phyloP scores from a whole-genome alignment of 2,888 invertebrate genomes.

The Sinodicranocentrus sp. region DNA sequence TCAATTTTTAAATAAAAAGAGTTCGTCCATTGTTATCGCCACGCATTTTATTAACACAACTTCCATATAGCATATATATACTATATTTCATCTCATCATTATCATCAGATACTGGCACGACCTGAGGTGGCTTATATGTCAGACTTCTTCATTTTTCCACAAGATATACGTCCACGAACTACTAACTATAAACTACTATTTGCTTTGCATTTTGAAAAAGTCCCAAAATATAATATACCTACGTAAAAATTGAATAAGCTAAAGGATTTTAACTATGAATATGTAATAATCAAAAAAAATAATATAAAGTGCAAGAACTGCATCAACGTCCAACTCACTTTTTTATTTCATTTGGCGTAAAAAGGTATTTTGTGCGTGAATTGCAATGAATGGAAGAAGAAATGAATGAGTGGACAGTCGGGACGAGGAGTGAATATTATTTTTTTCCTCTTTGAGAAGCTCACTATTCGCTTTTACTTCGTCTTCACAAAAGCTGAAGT shows the following conservation, averaged over 20 bases:
- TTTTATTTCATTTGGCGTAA: constrained; percentile 10
- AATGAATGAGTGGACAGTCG: not conserved
- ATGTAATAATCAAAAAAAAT: too few species aligned
- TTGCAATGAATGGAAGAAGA: constrained; percentile 22
- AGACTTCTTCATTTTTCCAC: constrained; percentile 9
- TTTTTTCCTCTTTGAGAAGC: not conserved
- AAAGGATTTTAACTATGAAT: too few species aligned
- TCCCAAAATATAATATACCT: too few species aligned
- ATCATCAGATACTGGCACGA: constrained; percentile 15
- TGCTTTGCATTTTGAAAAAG: not conserved
- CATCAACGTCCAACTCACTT: too few species aligned
- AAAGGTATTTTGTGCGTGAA: constrained; percentile 18
- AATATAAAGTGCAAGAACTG: too few species aligned
- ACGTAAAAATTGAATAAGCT: too few species aligned
- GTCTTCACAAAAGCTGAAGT: constrained; percentile 12
- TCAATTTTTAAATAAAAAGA: not conserved
- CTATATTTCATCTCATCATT: not conserved
- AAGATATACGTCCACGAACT: constrained; percentile 24
- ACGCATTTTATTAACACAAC: too few species aligned
- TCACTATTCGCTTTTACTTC: not conserved
- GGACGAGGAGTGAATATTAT: not conserved
- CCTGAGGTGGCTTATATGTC: constrained; percentile 13
- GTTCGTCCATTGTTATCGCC: too few species aligned
- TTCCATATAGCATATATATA: too few species aligned
- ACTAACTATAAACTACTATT: constrained; percentile 11